Base-by-base conservation (phyloP, 1,140 invertebrate genomes). In the Aphaenogaster ashmeadi region DNA sequence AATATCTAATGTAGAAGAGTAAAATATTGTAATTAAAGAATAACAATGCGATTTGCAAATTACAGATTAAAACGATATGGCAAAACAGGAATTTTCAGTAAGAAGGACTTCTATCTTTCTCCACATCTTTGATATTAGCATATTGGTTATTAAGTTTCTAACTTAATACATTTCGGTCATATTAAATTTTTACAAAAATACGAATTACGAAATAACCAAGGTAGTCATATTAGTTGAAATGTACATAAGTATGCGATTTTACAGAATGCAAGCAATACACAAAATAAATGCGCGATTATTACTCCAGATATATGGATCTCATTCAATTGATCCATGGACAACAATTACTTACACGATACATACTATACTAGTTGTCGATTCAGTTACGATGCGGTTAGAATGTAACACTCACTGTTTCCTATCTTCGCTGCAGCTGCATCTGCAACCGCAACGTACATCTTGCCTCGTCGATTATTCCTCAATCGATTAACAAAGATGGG, bases 311-410 rank as follows among this genome's bases (percentile, higher is more conserved):
- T 7, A n/a, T 66, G 44, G 9, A 66, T 36, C 11, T 80, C n/a
- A 54, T 69, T 67, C n/a, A 13, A 66, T 60, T 60, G 18, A 77
- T 60, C 8, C 36, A 41, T 67, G 13, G 21, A 33, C 6, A 79
- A 52, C 62, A 52, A 69, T 67, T 44, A 44, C 11, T 80, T 80
- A 66, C 13, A 69, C 47, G 36, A 79, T 62, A 79, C 4, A 47
- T 41, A 21, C 36, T 27, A 27, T 50, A 47, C 15, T 80, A 38
- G 18, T 52, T 27, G n/a, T 69, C 13, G n/a, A 80, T 80, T 36
- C 33, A 54, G 47, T 54, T 80, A 52, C 62, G 4, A 69, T 69
- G 44, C 8, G n/a, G 1, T 80, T 58, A 33, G 41, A 78, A 47
- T 80, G 47, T 41, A 52, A 66, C 33, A 56, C 15, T 75, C 47